Base-by-base conservation (phyloP, 1,140 invertebrate species). In the Geopemphigus sp. region DNA sequence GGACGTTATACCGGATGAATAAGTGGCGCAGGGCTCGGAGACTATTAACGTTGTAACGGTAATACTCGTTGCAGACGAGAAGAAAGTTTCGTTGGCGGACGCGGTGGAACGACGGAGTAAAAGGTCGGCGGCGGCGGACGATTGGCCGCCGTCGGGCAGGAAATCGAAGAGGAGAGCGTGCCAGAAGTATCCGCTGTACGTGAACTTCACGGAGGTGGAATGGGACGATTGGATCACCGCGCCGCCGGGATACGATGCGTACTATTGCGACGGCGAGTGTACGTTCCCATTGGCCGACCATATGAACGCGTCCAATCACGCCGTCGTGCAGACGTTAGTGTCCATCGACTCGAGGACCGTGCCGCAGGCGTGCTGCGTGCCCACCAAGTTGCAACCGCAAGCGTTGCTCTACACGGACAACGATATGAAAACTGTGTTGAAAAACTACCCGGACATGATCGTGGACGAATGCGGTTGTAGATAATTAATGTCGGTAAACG, bases 161-260 rank as follows among this genome's bases (percentile, higher is more conserved):
- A 50, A 24, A 15, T 5, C 14, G 24, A 26, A 17, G n/a, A 76
- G 85, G 76, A 87, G 83, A 56, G 85, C 87, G 84, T 99, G 97
- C 86, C 90, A 92, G 66, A 88, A 96, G 80, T 91, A 95, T 83
- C 88, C 90, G 53, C 89, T 99, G 81, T 96, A 95, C 86, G 96
- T 99, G n/a, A 94, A 98, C 86, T 99, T 99, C 85, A 89, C 87
- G 11, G 95, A 98, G 82, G 96, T 99, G 14, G 97, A 96, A 29
- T 99, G 98, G 97, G 93, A 94, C 84, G 95, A 98, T 86, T 99
- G 98, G 98, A 99, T 99, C 83, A 94, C 99, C 19, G 97, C 97
- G 8, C 98, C 98, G 5, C 90, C 91, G 6, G 95, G 96, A 22
- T 99, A 98, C 87, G 91, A 97, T 82, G 97, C 97, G 0, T 98